phyloP scores from a whole-genome alignment of 1,140 invertebrate species.

The Drosophila takahashii region DNA sequence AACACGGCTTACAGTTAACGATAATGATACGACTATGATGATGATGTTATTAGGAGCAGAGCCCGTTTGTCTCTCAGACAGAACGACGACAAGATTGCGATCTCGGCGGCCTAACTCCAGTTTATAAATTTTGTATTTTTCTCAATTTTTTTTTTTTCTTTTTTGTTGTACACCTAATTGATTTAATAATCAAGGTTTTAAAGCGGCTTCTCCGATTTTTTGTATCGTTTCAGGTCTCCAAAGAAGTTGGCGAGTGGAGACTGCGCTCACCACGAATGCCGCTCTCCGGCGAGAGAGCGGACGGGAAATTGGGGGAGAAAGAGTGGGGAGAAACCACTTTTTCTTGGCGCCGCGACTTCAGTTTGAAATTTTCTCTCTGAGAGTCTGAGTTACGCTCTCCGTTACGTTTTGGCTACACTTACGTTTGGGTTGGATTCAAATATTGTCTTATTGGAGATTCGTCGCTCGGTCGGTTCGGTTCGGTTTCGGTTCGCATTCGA shows the following conservation, averaged over 20 bases:
- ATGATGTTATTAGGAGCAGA: slow-evolving; percentile 53
- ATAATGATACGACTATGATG: slow-evolving; percentile 48
- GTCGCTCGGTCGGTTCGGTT: slow-evolving; percentile 50
- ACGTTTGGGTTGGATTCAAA: too few species aligned
- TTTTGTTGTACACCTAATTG: slow-evolving; percentile 57
- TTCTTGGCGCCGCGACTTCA: slow-evolving; percentile 8
- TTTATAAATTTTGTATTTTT: slow-evolving; percentile 34
- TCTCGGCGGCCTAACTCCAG: slow-evolving; percentile 36
- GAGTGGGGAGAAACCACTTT: background rate
- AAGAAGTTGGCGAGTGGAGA: slow-evolving; percentile 51
- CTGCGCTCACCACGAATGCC: slow-evolving; percentile 20
- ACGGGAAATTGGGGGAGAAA: background rate
- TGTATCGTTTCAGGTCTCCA: slow-evolving; percentile 69
- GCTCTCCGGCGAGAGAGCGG: slow-evolving; percentile 21
- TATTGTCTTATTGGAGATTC: background rate
- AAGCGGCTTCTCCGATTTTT: slow-evolving; percentile 62
- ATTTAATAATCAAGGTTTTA: slow-evolving; percentile 81
- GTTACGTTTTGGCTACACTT: too few species aligned
- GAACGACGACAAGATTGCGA: slow-evolving; percentile 37
- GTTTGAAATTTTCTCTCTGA: background rate
- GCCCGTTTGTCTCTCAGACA: slow-evolving; percentile 42
- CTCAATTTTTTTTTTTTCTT: slow-evolving; percentile 7
- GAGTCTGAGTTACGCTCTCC: too few species aligned
- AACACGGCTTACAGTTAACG: slow-evolving; percentile 54
- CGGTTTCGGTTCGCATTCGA: slow-evolving; percentile 41